Evolutionary conservation across 2,797 vertebrate species (phyloP), one percentile per base, ranked within the genome.

Genomic region (Parotocinclus haroldoi): DNA sequence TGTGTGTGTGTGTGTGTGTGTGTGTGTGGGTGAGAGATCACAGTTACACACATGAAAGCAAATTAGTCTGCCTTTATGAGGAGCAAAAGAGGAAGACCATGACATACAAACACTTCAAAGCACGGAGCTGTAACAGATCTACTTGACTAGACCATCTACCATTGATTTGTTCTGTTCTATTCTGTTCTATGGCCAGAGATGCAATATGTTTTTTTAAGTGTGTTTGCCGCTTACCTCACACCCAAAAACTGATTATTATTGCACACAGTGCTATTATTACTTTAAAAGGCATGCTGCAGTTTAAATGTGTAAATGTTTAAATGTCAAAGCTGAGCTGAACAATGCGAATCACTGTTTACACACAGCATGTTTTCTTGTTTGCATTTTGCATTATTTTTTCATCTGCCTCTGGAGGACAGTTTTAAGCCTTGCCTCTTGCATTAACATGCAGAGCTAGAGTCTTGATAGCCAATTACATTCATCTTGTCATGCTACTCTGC

Each of bases 391-490:
- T 80, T 66, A 45, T 66, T 72, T 55, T 62, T 67, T 79, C 37
- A 72, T 66, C 63, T 67, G 51, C 63, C 58, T 72, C 63, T 67
- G 53, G 70, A 67, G 80, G 60, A 79, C 84, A 85, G 79, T 83
- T 85, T 88, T 89, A 89, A 90, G 88, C 88, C 87, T 87, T 86
- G 84, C 85, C 87, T 82, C 83, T 87, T 88, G 89, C 88, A 90
- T 91, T 91, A 89, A 88, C 87, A 91, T 91, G 88, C 87, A 87
- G 84, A 86, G 86, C 88, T 87, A 83, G 86, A 88, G 85, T 88
- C 82, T 85, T 80, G 84, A 89, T 88, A 87, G 90, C 89, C 89
- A 91, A 90, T 91, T 87, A 88, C 89, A 89, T 91, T 89, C 86
- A 88, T 91, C 89, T 89, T 89, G 89, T 90, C 87, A 87, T 84